A percentile compares a stretch with the other conserved stretches of the same genome.
Conservation (phyloP, 2,888 invertebrate genomes). For the Choreutis nemorana region DNA sequence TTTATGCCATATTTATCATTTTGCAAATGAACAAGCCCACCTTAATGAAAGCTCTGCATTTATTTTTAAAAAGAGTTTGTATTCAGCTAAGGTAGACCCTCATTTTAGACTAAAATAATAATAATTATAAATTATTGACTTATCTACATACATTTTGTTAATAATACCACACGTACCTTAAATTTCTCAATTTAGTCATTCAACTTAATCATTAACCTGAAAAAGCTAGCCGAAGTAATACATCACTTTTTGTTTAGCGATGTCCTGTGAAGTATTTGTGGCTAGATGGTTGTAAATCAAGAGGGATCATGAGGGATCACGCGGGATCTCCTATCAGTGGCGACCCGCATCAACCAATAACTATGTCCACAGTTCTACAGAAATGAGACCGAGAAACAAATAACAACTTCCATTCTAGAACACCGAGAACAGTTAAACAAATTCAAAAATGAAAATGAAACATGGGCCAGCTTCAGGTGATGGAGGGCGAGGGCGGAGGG, state of each 20-base stretch:
- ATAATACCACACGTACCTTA: no score
- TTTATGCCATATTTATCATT: slow-evolving; percentile 68
- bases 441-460: slow-evolving; percentile 50
- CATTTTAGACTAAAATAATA: no score
- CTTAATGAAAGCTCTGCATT: slow-evolving; percentile 59
- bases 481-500: slow-evolving; percentile 16
- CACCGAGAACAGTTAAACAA: no score
- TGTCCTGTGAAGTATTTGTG: no score
- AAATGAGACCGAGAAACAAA: no score
- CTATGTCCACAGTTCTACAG: not conserved
- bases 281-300: slow-evolving; percentile 36
- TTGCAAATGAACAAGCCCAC: slow-evolving; percentile 64
- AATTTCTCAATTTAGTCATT: no score
- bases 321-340: slow-evolving; percentile 41
- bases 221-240: no score
- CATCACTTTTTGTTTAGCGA: no score
- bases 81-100: not conserved
- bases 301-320: slow-evolving; percentile 41
- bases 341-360: slow-evolving; percentile 24
- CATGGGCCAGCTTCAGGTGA: slow-evolving; percentile 38
- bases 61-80: slow-evolving; percentile 18
- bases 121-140: no score
- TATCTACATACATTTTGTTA: no score
- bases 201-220: no score
- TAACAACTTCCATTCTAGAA: no score